Base-by-base conservation (phyloP, 2,888 invertebrate species). In the Plemyria rubiginata region DNA sequence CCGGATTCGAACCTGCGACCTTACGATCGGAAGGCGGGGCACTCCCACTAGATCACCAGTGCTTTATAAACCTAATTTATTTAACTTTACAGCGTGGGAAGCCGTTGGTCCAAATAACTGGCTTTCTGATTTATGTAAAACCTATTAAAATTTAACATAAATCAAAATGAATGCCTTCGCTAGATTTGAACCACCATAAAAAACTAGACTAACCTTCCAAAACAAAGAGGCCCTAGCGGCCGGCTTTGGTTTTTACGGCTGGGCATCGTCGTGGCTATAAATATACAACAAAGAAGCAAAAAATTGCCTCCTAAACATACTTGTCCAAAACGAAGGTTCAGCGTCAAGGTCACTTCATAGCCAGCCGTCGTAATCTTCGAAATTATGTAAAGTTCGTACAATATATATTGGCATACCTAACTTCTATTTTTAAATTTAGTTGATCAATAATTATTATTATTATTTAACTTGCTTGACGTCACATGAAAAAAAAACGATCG, bases 171-270 rank as follows among this genome's bases (percentile, higher is more conserved):
- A 53, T 29, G 28, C 8, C 29, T 22, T 12, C 7, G 9, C 43
- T n/a, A 54, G 22, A 13, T 32, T 59, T 48, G 4, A 38, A 59
- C 48, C 38, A 58, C 52, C 52, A 52, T 58, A 38, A 49, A 48
- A 53, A 40, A 29, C 29, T 29, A 48, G 46, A 48, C 29, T 40
- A 40, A 15, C 29, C 29, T 38, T 5, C 50, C 43, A 51, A 22
- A 29, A 43, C 52, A 49, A 57, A 57, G 62, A 53, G 49, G 62
- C 57, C 43, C 28, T 53, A 28, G 36, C 38, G 54, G 54, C 28
- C 38, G 54, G 54, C 28, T 49, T 11, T 22, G 22, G 22, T 3
- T 50, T 53, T 43, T 50, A 50, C 2, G 49, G 3, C n/a, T 45
- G 16, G 9, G 13, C 28, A 41, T 58, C 54, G 50, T 41, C 51